A percentile compares a stretch with the other conserved stretches of the same genome.
phyloP scores from a whole-genome alignment of 2,797 vertebrate genomes.

The Aselliscus stoliczkanus region DNA sequence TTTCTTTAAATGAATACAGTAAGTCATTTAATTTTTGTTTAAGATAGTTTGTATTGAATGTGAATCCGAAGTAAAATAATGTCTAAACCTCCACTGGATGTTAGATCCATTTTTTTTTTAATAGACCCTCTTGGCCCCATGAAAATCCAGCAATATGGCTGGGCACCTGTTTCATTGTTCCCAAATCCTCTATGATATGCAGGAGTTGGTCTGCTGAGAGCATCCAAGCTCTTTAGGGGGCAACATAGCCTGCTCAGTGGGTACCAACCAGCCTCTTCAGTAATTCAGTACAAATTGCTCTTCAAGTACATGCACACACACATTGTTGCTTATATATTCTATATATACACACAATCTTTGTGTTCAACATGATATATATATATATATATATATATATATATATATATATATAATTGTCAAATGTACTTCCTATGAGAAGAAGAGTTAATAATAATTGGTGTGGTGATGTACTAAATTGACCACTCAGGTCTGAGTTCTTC shows the following conservation, averaged over 20 bases:
- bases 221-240: neutral
- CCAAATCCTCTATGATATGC: neutral
- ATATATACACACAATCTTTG: neutral
- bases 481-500: neutral
- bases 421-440: neutral
- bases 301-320: neutral
- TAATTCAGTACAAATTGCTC: neutral
- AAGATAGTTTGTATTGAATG: neutral
- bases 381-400: no score
- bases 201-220: neutral
- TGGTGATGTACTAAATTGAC: neutral
- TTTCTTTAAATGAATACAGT: neutral
- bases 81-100: neutral
- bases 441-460: neutral
- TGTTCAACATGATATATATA: neutral
- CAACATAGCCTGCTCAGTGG: neutral
- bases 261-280: neutral
- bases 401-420: neutral
- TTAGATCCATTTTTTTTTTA: neutral
- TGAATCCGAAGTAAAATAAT: neutral
- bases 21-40: neutral
- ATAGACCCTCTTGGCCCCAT: neutral
- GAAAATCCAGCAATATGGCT: neutral
- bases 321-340: neutral
- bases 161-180: neutral